A percentile compares a stretch with the other conserved stretches of the same genome.
Evolutionary conservation across 2,113 vertebrate genomes (phyloP).

Genomic region (Orycteropus afer): DNA sequence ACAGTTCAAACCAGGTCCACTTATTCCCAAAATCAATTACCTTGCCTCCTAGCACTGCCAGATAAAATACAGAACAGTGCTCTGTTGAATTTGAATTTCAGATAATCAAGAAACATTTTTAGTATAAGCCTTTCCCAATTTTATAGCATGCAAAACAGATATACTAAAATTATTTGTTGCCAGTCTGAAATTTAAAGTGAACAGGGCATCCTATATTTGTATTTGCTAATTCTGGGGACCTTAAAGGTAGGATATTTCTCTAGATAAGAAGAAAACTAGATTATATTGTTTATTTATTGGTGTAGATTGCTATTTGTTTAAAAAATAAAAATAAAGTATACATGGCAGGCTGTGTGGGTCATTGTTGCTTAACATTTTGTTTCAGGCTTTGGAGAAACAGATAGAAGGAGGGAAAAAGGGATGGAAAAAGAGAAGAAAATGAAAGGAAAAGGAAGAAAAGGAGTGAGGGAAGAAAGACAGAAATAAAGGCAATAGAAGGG

Average conservation of each 20-base stretch:
- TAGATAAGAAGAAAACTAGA: not conserved
- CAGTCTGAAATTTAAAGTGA: not conserved
- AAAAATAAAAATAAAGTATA: not conserved
- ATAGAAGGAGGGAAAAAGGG: not conserved
- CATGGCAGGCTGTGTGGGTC: not conserved
- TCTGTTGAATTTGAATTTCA: not conserved
- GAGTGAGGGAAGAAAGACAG: not conserved
- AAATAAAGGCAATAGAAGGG: not conserved
- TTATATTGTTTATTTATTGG: not conserved
- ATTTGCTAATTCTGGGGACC: not conserved
- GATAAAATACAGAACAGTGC: not conserved
- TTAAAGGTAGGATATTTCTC: not conserved
- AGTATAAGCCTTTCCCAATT: not conserved
- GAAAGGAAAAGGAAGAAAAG: not conserved
- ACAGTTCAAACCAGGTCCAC: no score
- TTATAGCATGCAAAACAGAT: no score
- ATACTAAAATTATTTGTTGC: accelerated
- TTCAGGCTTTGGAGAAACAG: not conserved
- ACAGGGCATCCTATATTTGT: not conserved
- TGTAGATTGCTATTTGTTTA: not conserved
- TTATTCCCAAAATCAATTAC: not conserved
- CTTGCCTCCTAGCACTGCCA: no score
- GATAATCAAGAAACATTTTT: not conserved
- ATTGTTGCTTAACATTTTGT: not conserved
- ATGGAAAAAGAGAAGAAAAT: not conserved